Evolutionary conservation across 2,113 vertebrate genomes (phyloP).

Genomic region (Podocnemis expansa): DNA sequence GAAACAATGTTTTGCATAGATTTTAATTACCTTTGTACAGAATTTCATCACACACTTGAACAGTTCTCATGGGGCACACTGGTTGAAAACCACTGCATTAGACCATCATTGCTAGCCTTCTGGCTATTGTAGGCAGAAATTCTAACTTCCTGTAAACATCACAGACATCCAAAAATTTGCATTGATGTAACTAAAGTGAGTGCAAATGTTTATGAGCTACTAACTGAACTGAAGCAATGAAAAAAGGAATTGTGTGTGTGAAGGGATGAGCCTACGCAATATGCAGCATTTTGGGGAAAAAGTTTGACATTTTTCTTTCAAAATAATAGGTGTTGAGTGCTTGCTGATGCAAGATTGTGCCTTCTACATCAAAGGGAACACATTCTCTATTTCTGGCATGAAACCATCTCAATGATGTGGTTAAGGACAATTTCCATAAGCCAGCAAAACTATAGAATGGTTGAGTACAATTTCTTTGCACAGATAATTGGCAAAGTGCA

Average conservation of each 20-base stretch:
- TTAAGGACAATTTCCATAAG: not conserved
- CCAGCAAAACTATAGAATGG: not conserved
- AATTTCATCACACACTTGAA: no score
- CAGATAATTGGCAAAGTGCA: not conserved
- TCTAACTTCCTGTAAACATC: not conserved
- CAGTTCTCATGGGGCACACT: no score
- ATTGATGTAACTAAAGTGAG: constrained; percentile 1
- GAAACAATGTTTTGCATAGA: no score
- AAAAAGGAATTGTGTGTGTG: not conserved
- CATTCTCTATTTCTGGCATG: not conserved
- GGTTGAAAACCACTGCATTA: no score
- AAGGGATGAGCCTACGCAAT: not conserved
- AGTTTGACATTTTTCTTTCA: not conserved
- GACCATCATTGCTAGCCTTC: not conserved
- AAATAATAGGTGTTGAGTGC: not conserved
- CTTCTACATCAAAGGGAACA: not conserved
- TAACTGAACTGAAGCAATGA: not conserved
- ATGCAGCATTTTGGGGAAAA: not conserved
- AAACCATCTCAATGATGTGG: not conserved
- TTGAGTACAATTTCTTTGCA: not conserved
- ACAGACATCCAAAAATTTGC: not conserved
- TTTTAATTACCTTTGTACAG: no score
- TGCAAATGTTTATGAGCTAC: not conserved
- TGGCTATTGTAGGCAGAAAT: not conserved
- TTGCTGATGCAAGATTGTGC: not conserved